phyloP scores from a whole-genome alignment of 2,797 vertebrate genomes.

The Phalanger gymnotis region DNA sequence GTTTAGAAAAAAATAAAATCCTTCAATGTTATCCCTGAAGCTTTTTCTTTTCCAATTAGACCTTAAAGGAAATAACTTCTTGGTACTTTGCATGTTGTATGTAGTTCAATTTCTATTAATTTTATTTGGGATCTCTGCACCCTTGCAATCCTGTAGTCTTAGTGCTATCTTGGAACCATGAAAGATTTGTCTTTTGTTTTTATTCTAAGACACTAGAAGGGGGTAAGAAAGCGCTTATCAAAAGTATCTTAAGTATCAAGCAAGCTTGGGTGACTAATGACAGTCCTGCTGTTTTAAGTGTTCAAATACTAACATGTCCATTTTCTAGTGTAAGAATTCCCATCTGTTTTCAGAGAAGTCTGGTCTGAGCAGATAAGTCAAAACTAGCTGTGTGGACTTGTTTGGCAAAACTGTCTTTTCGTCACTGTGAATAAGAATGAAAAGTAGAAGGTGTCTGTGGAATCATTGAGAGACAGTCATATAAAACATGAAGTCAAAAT shows the following conservation, averaged over 20 bases:
- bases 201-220: neutral
- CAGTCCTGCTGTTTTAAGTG: neutral
- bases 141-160: neutral
- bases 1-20: slow-evolving; percentile 13
- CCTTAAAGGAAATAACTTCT: neutral
- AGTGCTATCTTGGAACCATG: neutral
- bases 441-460: slow-evolving; percentile 2
- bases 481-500: slow-evolving; percentile 35
- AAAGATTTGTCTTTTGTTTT: neutral
- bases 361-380: slow-evolving; percentile 36
- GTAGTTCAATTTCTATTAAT: neutral
- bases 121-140: neutral
- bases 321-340: neutral
- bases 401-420: slow-evolving; percentile 27
- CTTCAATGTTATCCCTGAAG: neutral
- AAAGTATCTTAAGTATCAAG: neutral
- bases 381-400: neutral
- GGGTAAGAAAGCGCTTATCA: neutral
- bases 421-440: neutral
- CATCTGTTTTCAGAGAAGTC: slow-evolving; percentile 15
- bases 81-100: neutral
- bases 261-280: neutral
- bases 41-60: neutral
- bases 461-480: slow-evolving; percentile 52
- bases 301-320: neutral